A percentile compares a stretch with the other conserved stretches of the same genome.
These are phyloP conservation scores for Nematostella vectensis DNA, from an alignment of 92 coral and sea anemone genomes.

Conservation along the genomic window DNA sequence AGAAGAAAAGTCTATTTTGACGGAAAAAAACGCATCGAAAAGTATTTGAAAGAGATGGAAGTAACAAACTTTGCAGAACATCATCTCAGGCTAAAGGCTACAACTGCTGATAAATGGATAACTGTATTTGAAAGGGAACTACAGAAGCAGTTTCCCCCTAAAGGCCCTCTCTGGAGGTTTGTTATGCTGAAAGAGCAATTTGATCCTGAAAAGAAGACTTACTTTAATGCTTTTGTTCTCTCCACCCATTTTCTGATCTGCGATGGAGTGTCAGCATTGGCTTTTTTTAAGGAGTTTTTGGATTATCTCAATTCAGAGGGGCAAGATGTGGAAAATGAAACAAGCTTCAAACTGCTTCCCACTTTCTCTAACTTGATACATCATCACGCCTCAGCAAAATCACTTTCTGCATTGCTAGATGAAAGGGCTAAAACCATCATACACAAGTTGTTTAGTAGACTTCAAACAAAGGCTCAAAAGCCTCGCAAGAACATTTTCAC, in stretches of 20 bases:
- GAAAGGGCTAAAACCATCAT: conserved; percentile 13
- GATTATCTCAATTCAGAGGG: conserved; percentile 25
- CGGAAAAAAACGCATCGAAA: conserved; percentile 17
- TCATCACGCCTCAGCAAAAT: conserved; percentile 21
- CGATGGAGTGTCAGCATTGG: conserved; percentile 46
- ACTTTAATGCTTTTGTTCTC: conserved; percentile 53
- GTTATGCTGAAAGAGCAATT: conserved; percentile 58
- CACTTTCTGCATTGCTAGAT: conserved; percentile 12
- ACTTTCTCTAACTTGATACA: conserved; percentile 34
- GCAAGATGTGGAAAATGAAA: neutral
- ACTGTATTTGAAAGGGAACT: conserved; percentile 50
- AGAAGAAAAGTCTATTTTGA: conserved; percentile 8
- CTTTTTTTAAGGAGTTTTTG: conserved; percentile 54
- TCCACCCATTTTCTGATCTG: conserved; percentile 48
- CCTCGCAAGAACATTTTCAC: conserved; percentile 57
- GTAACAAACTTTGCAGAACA: conserved; percentile 33
- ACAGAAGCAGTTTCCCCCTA: conserved; percentile 32
- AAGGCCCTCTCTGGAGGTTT: conserved; percentile 65
- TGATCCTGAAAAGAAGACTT: conserved; percentile 38
- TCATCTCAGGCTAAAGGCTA: conserved; percentile 28
- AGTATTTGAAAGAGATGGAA: conserved; percentile 42
- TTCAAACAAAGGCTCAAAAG: conserved; percentile 7
- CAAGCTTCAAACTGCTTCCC: conserved; percentile 18
- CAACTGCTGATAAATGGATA: conserved; percentile 42
- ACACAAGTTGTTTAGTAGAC: conserved; percentile 7